phyloP scores from a whole-genome alignment of 2,797 vertebrate species.

The Semotilus atromaculatus region DNA sequence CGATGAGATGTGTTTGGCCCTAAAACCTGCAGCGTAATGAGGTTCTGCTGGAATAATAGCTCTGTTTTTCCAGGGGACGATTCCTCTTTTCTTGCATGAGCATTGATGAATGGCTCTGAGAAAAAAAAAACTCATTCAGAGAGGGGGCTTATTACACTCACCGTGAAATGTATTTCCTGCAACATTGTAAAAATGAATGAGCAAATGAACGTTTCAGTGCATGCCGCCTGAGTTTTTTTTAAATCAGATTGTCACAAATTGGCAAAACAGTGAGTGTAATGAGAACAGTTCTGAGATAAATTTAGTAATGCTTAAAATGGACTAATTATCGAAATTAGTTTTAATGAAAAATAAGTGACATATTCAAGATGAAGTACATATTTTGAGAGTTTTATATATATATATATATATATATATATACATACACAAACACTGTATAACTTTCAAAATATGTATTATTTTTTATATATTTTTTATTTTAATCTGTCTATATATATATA shows the following conservation, averaged over 20 bases:
- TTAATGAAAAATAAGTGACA: neutral
- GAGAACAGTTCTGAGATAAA: conserved; percentile 19
- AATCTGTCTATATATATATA: neutral
- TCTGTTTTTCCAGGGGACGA: conserved; percentile 19
- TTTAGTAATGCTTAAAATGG: conserved; percentile 1
- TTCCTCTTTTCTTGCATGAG: conserved; percentile 42
- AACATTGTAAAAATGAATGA: conserved; percentile 43
- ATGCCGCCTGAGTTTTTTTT: conserved; percentile 34
- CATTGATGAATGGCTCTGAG: conserved; percentile 46
- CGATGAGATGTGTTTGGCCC: conserved; percentile 55
- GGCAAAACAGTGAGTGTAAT: conserved; percentile 42
- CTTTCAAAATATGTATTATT: too few relatives aligned
- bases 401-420: too few relatives aligned
- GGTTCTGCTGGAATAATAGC: conserved; percentile 51
- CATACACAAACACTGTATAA: neutral
- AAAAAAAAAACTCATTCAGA: conserved; percentile 16
- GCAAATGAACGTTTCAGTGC: conserved; percentile 49
- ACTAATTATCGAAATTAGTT: conserved; percentile 3
- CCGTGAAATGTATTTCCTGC: conserved; percentile 52
- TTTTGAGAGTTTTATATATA: neutral
- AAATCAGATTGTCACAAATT: conserved; percentile 15
- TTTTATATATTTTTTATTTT: too few relatives aligned
- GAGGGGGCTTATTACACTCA: conserved; percentile 30
- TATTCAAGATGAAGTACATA: neutral
- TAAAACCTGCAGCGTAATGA: conserved; percentile 55